Base-by-base conservation (phyloP, 2,113 vertebrate genomes). In the Merops nubicus region DNA sequence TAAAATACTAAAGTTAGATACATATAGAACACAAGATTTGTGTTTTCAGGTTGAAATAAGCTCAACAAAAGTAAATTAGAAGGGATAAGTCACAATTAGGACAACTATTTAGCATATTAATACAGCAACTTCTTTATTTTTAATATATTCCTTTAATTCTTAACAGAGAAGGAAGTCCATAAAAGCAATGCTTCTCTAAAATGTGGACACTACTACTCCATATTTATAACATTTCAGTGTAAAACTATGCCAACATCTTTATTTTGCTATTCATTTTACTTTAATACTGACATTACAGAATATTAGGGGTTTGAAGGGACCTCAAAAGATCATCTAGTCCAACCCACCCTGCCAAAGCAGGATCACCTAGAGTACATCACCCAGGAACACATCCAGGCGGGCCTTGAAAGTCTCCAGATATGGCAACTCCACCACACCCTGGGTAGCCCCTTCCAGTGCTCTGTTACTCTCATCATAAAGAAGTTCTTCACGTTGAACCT, bases 81-180 rank as follows among this genome's bases (percentile, higher is more conserved):
- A 80, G 34, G 12, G 31, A 26, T 51, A 96, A 68, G 45, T 31
- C 63, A 43, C 9, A 88, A n/a, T 70, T 72, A 72, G 28, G 91
- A 67, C 8, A 90, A 77, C 15, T 53, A 82, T 64, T 91, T 50
- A 96, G 59, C 63, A 74, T 67, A 91, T 47, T 9, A 85, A 63
- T 78, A 5, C 15, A 90, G 93, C 47, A 83, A 72, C 64, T 73
- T 65, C 56, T 94, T 86, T 31, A 91, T 43, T 86, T 65, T n/a
- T 62, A 83, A 92, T 90, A 63, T 33, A 54, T 65, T 87, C n/a
- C 20, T 93, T 87, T 72, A 96, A 43, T 96, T 87, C 77, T 48
- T 40, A 94, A 28, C n/a, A 76, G 34, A 67, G 28, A 48, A 85
- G 5, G 28, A 92, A 70, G 9, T 81, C 63, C 10, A 89, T 33